phyloP scores from a whole-genome alignment of 2,113 vertebrate species.

The Candoia aspera region DNA sequence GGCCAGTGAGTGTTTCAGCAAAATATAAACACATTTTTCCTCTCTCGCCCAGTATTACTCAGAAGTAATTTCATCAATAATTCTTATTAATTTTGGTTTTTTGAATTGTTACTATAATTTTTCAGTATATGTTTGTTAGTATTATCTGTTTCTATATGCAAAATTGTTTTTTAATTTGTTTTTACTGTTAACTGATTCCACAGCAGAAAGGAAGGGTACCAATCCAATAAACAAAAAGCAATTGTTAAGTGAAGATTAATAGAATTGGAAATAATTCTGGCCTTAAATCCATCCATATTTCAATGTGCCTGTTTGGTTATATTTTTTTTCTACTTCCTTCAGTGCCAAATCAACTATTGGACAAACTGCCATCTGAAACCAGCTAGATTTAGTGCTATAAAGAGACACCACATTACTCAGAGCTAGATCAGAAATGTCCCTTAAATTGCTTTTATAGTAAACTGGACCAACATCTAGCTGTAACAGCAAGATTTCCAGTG shows the following conservation, averaged over 20 bases:
- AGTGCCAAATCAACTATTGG: not conserved
- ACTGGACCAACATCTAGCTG: not conserved
- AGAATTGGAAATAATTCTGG: not conserved
- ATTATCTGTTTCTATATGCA: not conserved
- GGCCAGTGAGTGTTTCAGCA: not conserved
- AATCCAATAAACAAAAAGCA: not conserved
- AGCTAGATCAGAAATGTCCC: not conserved
- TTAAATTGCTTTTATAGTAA: not conserved
- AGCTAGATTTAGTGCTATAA: not conserved
- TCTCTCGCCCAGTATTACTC: not conserved
- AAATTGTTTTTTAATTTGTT: not conserved
- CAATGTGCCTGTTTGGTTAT: not conserved
- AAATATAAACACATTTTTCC: not conserved
- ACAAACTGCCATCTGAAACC: not conserved
- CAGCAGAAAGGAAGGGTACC: not conserved
- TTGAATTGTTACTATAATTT: not conserved
- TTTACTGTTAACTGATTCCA: not conserved
- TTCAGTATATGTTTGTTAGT: not conserved
- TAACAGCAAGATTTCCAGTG: slow-evolving; percentile 13
- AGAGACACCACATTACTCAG: not conserved
- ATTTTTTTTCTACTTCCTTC: not conserved
- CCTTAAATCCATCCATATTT: not conserved
- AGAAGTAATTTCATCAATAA: not conserved
- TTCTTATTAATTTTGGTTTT: not conserved
- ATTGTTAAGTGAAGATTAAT: not conserved